Evolutionary conservation across 30 jellyfish, hydroid and myxozoan genomes (phyloP), one percentile per base, ranked within the genome.

Genomic region (Hydractinia echinata): DNA sequence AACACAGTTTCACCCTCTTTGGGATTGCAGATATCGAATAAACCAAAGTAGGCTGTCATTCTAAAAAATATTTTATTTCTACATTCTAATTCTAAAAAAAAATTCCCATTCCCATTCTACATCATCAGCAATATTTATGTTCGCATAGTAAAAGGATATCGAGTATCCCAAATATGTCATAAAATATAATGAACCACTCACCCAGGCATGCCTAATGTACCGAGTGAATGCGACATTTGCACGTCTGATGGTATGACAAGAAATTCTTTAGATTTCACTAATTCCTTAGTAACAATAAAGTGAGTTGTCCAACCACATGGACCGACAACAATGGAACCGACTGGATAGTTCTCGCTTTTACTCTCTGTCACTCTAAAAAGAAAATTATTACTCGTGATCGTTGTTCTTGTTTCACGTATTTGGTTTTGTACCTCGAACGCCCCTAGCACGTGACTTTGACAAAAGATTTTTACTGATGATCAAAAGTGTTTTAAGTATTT

Each of bases 281-380:
- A 54, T 4, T 88, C 95, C 61, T 85, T 68, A 51, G 84, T 86
- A 11, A 79, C 58, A 1, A 90, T 78, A 8, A 83, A 89, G 79
- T 85, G 96, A 9, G 97, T 78, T 73, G 88, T 67, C 97, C 97
- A 90, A n/a, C 97, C 97, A 77, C 83, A 90, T 61, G 95, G 95
- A 4, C 94, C 97, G 50, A 90, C 67, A 6, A 90, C 94, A 13
- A 85, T 77, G 4, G 79, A 54, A 19, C 94, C 94, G 71, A 72
- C 90, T 76, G 90, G 90, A 76, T 76, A 90, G 8, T 52, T 30
- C 10, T 19, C 54, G 71, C 85, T 83, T 77, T 77, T 77, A 53
- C 96, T 85, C 21, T 73, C 56, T 16, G 68, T 67, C 50, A 90
- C 89, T 79, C 97, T 90, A 44, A 52, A 80, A 73, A 64, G 49